Evolutionary conservation across 2,113 vertebrate species (phyloP), one percentile per base, ranked within the genome.

Genomic region (Macquaria australasica): DNA sequence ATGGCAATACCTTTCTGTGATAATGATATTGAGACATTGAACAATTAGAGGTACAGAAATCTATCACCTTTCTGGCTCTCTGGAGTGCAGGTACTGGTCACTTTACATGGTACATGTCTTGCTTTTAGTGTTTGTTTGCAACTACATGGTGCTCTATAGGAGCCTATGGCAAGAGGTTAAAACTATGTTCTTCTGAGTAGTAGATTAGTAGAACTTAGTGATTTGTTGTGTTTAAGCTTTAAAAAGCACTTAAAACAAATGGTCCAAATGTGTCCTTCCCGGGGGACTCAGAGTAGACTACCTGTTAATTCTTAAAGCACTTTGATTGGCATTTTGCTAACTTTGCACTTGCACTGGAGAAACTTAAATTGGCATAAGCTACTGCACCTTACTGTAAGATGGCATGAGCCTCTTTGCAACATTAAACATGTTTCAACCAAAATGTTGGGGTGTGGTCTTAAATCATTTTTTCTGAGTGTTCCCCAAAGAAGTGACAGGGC

Each of bases 401-500:
- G 93, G 88, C 90, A 91, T 86, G 86, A 88, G 91, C 88, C 90
- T 90, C 90, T 91, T 88, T 91, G 90, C 87, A 81, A 94, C 95
- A 96, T 95, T 96, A 96, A 96, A 96, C 89, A 87, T 93, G 82
- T 93, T 91, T 89, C 82, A 95, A 94, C 87, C 88, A 91, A 82
- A 23, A 70, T 14, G 12, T 34, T 21, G 25, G 9, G 31, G 50
- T 88, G 23, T 80, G 14, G 25, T 73, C 15, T 43, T 73, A 39
- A 15, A 28, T 39, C 2, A 31, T 20, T 55, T 55, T 37, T 14
- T 64, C 2, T 14, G 3, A 8, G n/a, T 60, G 7, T 55, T 23
- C 6, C 0, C 1, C 16, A 51, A 48, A 74, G 55, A 67, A 10
- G 25, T n/a, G 6, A 59, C 18, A 31, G 16, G 51, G 16, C 16